These are phyloP conservation scores for Felis chaus DNA, from an alignment of 2,113 vertebrate species.

Conservation along the genomic window DNA sequence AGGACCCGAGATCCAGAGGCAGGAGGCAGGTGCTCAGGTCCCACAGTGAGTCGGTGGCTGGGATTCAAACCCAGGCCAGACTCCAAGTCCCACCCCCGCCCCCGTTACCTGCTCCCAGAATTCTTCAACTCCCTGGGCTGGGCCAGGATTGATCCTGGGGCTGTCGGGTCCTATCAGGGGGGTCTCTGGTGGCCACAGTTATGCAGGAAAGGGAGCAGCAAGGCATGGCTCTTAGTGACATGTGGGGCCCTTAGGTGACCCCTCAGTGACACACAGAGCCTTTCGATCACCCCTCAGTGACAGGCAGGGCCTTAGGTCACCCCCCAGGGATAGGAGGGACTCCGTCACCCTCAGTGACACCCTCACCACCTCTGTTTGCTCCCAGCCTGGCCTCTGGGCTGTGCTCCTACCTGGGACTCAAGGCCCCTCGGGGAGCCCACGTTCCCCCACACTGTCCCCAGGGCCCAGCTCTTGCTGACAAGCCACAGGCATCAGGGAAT, in stretches of 20 bases:
- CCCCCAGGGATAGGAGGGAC: background rate
- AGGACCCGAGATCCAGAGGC: fast-evolving
- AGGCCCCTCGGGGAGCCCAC: background rate
- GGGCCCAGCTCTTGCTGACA: background rate
- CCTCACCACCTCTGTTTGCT: background rate
- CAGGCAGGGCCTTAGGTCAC: background rate
- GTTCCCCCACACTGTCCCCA: background rate
- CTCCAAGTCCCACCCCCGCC: background rate
- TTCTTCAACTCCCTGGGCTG: background rate
- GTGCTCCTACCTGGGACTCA: background rate
- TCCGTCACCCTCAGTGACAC: background rate
- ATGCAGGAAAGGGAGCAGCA: background rate
- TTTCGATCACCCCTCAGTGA: background rate
- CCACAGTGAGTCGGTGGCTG: background rate
- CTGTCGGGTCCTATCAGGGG: background rate
- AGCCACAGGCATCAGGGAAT: background rate
- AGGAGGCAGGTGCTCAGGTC: background rate
- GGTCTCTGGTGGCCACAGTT: background rate
- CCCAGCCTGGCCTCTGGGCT: background rate
- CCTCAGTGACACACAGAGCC: background rate
- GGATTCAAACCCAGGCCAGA: background rate
- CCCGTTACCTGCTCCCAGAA: background rate
- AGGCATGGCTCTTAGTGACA: background rate
- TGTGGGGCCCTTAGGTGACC: background rate
- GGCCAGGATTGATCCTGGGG: background rate